Evolutionary conservation across 2,888 invertebrate species (phyloP).

Genomic region (Pantelozetes paolii): DNA sequence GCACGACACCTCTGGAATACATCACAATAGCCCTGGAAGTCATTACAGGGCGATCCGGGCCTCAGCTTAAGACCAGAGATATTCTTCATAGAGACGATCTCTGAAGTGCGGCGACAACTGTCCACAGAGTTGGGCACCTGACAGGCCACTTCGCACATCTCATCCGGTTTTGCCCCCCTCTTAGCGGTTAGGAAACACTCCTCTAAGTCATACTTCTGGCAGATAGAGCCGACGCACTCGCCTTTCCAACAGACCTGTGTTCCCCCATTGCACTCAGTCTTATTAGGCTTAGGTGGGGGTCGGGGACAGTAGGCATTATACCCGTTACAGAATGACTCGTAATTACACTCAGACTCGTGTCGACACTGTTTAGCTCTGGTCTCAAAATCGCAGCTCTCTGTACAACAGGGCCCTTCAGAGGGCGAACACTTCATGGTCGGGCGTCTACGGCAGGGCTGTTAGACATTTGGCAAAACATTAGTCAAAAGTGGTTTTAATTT

Average conservation of each 20-base stretch:
- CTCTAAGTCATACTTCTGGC: conserved; percentile 84
- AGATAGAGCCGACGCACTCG: conserved; percentile 91
- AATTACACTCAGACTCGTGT: conserved; percentile 69
- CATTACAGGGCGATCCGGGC: conserved; percentile 97
- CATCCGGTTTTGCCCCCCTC: conserved; percentile 61
- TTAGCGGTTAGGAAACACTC: conserved; percentile 90
- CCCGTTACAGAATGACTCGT: conserved; percentile 80
- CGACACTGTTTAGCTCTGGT: conserved; percentile 55
- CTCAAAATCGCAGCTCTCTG: conserved; percentile 72
- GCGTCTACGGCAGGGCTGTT: conserved; percentile 71
- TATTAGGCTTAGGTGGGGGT: conserved; percentile 69
- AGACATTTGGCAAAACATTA: neutral
- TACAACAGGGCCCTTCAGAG: conserved; percentile 95
- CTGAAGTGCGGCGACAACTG: conserved; percentile 79
- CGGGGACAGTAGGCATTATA: conserved; percentile 78
- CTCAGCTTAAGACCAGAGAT: conserved; percentile 59
- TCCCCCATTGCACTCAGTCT: conserved; percentile 92
- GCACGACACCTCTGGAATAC: conserved; percentile 97
- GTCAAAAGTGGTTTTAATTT: neutral
- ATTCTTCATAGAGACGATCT: conserved; percentile 58
- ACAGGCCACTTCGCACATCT: conserved; percentile 95
- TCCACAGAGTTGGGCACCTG: conserved; percentile 63
- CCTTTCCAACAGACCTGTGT: conserved; percentile 65
- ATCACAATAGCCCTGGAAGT: conserved; percentile 98
- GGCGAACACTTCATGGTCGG: conserved; percentile 81